Base-by-base conservation (phyloP, 37 sponge, comb jelly and placozoan species). In the Haliclona indistincta region DNA sequence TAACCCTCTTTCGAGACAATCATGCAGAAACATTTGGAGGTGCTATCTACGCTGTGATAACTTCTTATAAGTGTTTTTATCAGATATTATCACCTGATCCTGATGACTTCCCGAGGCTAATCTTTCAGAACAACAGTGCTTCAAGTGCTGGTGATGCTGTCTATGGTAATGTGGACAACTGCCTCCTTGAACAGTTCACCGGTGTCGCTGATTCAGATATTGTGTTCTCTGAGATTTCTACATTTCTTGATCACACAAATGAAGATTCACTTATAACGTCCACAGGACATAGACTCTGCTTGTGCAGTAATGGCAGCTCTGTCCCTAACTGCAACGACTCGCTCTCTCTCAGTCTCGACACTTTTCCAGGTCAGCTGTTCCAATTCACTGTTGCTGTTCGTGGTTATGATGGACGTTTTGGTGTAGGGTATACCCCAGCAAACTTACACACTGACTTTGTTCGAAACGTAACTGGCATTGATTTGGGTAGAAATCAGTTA, bases 1-100 rank as follows among this genome's bases (percentile, higher is more conserved):
- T 20, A 7, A 58, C 60, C 7, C 11, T 35, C 15, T 65, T 65
- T 65, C 5, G 7, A n/a, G 25, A n/a, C n/a, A 58, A 58, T 58
- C 7, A 58, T 23, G 69, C 43, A 2, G 42, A 38, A n/a, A 2
- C 1, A 19, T 68, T 41, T 68, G 69, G 69, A 39, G 69, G 69
- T 68, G 69, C 69, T 28, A 71, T 71, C 7, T 58, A 58, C 25
- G 28, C 26, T n/a, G 23, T n/a, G 60, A 8, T 58, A 26, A 6
- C n/a, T 6, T n/a, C 23, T n/a, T 58, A 58, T 20, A 58, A n/a
- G 22, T 58, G 60, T 58, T 58, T 58, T 26, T 58, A n/a, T 58
- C 60, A 58, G 28, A n/a, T 58, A n/a, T n/a, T n/a, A n/a, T n/a
- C n/a, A n/a, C n/a, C n/a, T n/a, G 60, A 58, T 7, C 6, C 6